Evolutionary conservation across 2,888 invertebrate genomes (phyloP), one percentile per base, ranked within the genome.

Genomic region (Meloe dianella): DNA sequence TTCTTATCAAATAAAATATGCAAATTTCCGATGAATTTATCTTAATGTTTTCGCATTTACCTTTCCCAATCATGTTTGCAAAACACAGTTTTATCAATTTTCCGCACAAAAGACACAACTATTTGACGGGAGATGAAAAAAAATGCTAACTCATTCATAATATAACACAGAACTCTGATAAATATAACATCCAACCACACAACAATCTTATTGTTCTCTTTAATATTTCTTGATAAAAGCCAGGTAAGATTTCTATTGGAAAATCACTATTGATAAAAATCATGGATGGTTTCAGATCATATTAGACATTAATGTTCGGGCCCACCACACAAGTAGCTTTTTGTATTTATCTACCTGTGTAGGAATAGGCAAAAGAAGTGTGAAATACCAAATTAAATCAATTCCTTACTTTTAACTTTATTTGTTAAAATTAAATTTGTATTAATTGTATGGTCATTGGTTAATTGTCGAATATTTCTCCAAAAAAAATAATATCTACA

Each of bases 261-360:
- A 58, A 67, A 65, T 22, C 29, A 60, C 14, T 61, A 64, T 67
- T 67, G 64, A 67, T 67, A 67, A 64, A 67, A 67, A 67, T 67
- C 67, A 64, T 63, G 60, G 61, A 60, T 60, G 64, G 63, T 60
- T 58, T 59, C 62, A 60, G 54, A 61, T 61, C 60, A 38, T 68
- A 61, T 66, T 58, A 65, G 61, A 32, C 63, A 61, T 68, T 63
- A 71, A 71, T 66, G 63, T 57, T 61, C 51, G 2, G 58, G 54
- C 27, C 58, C 57, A 61, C 71, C 71, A 63, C 71, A 71, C 68
- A 71, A 63, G 68, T 68, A 68, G 68, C 66, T 68, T 66, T 68
- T 71, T 12, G 10, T 27, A 27, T 27, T 41, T 57, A 20, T 41
- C 59, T 57, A 47, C 47, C 47, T 47, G 47, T 2, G n/a, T 38